These are phyloP conservation scores for Mycetomoellerius zeteki DNA, from an alignment of 1,140 invertebrate species.

Conservation along the genomic window DNA sequence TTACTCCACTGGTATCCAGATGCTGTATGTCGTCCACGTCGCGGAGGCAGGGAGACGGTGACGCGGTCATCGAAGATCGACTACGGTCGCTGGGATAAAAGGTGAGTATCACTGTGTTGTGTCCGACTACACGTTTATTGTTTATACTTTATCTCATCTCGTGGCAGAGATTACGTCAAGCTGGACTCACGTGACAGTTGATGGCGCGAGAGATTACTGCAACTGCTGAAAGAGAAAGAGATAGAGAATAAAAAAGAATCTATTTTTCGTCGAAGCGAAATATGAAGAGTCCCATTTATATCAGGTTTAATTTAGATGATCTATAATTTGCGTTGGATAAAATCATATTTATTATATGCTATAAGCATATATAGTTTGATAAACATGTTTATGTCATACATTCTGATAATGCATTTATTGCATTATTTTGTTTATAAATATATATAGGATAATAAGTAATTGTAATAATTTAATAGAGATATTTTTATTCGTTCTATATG, in stretches of 20 bases:
- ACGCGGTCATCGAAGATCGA: slow-evolving; percentile 13
- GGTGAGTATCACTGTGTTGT: slow-evolving; percentile 10
- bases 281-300: neutral
- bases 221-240: neutral
- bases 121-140: neutral
- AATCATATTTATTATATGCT: neutral
- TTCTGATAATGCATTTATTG: neutral
- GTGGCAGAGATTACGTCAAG: slow-evolving; percentile 38
- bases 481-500: neutral
- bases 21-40: slow-evolving; percentile 13
- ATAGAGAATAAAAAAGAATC: neutral
- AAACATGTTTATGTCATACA: neutral
- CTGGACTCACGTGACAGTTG: slow-evolving; percentile 33
- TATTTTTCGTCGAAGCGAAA: slow-evolving; percentile 7
- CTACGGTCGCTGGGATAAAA: neutral
- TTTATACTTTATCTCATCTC: slow-evolving; percentile 32
- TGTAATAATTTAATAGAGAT: neutral
- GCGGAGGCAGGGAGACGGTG: neutral
- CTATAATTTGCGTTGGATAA: neutral
- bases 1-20: neutral
- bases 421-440: neutral
- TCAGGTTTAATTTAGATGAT: neutral
- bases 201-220: neutral
- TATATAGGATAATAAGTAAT: neutral
- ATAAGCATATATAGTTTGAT: neutral